Percentiles rank a stretch among this genome's conserved stretches.
phyloP scores from a whole-genome alignment of 2,888 invertebrate species.

The Portevinia maculata region DNA sequence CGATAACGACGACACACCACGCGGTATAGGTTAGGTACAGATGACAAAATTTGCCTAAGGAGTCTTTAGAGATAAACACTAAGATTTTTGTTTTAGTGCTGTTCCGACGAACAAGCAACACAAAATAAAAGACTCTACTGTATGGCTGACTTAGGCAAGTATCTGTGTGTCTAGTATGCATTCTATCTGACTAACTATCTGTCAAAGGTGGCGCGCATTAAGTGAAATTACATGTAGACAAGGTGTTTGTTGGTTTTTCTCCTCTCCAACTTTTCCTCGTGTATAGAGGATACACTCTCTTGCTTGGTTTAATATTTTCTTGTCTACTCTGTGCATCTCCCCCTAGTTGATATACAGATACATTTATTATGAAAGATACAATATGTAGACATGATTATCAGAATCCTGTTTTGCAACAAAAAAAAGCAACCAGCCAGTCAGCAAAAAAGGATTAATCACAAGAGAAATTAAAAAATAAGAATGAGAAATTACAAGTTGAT shows the following conservation, averaged over 20 bases:
- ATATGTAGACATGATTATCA: slow-evolving; percentile 54
- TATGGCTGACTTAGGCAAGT: slow-evolving; percentile 29
- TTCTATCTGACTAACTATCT: slow-evolving; percentile 67
- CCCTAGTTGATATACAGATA: slow-evolving; percentile 25
- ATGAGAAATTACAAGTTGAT: slow-evolving; percentile 74
- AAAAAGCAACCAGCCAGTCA: slow-evolving; percentile 12
- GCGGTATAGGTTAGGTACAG: slow-evolving; percentile 3
- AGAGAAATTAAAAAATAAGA: slow-evolving; percentile 69
- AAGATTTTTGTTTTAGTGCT: slow-evolving; percentile 34
- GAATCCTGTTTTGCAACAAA: slow-evolving; percentile 61
- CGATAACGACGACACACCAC: slow-evolving; percentile 19
- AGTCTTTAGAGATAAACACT: slow-evolving; percentile 28
- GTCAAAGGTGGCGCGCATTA: slow-evolving; percentile 74
- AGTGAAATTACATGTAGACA: slow-evolving; percentile 75
- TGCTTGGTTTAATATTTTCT: background rate
- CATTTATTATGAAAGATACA: slow-evolving; percentile 55
- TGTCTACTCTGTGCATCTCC: slow-evolving; percentile 12
- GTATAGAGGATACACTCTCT: background rate
- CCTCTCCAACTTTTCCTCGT: slow-evolving; percentile 5
- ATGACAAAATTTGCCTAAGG: slow-evolving; percentile 66
- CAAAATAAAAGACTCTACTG: background rate
- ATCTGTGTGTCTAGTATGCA: slow-evolving; percentile 64
- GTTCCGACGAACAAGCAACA: background rate
- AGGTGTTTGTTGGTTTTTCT: slow-evolving; percentile 74
- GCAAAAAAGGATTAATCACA: slow-evolving; percentile 66